Evolutionary conservation across 2,113 vertebrate genomes (phyloP).

Genomic region (Macroglossus sobrinus): DNA sequence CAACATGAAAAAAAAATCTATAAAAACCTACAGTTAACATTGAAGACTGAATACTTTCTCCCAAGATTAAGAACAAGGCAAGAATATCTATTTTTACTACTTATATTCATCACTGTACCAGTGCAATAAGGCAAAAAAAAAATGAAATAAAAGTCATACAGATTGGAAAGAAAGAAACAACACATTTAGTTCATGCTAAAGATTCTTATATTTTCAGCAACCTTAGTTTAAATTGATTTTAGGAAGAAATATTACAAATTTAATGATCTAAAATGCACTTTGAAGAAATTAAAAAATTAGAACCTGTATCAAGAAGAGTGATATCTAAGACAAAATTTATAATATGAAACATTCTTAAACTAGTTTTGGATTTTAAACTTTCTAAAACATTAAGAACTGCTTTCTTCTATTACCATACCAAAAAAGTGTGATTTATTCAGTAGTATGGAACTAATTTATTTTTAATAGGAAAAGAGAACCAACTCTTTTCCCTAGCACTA

Average conservation of each 20-base stretch:
- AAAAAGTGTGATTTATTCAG: conserved; percentile 21
- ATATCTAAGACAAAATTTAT: background rate
- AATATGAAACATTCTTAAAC: background rate
- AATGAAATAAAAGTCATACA: background rate
- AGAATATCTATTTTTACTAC: background rate
- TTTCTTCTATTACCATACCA: background rate
- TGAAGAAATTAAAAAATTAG: conserved; percentile 18
- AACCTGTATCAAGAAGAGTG: background rate
- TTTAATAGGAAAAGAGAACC: background rate
- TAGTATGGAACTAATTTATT: background rate
- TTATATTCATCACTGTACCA: background rate
- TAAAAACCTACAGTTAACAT: background rate
- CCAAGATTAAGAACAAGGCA: background rate
- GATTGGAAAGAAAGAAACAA: background rate
- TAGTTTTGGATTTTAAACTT: background rate
- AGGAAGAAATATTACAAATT: background rate
- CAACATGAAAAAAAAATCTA: background rate
- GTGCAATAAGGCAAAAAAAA: background rate
- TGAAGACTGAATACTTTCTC: background rate
- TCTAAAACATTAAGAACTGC: background rate
- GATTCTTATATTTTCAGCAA: background rate
- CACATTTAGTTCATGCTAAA: background rate
- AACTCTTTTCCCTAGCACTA: background rate
- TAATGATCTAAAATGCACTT: background rate
- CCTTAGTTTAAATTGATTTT: background rate